Evolutionary conservation across 2,797 vertebrate genomes (phyloP).

Genomic region (Acanthiza pusilla): DNA sequence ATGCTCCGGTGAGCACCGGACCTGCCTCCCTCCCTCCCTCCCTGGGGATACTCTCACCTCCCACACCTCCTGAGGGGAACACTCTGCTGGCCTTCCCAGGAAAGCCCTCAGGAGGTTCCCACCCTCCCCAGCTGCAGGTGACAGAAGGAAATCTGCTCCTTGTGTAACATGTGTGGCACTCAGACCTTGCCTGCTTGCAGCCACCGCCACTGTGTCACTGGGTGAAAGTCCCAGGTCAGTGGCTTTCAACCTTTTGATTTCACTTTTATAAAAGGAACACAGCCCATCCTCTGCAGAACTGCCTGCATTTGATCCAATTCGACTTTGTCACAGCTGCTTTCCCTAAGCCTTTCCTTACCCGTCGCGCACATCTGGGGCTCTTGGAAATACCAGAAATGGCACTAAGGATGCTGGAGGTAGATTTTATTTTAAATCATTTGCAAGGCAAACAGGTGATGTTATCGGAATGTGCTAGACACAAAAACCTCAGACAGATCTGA

Average conservation of each 20-base stretch:
- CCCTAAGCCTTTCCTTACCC: not conserved
- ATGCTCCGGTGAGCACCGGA: accelerated
- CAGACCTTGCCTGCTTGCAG: not conserved
- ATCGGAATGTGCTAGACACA: not conserved
- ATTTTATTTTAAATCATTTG: not conserved
- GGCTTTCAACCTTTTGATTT: not conserved
- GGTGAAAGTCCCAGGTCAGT: not conserved
- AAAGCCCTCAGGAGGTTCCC: not conserved
- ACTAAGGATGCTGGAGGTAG: not conserved
- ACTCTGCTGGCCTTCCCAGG: not conserved
- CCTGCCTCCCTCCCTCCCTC: not conserved
- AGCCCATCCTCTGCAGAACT: not conserved
- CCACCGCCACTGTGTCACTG: accelerated
- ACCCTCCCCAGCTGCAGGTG: not conserved
- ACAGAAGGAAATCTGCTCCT: not conserved
- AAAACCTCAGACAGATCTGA: not conserved
- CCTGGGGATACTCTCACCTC: not conserved
- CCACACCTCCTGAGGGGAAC: not conserved
- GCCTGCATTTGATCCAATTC: no score
- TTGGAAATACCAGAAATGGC: not conserved
- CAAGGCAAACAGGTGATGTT: not conserved
- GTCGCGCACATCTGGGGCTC: accelerated
- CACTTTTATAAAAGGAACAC: not conserved
- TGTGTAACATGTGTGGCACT: accelerated
- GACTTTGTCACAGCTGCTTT: not conserved